Evolutionary conservation across 2,113 vertebrate genomes (phyloP).

Genomic region (Melospiza georgiana): DNA sequence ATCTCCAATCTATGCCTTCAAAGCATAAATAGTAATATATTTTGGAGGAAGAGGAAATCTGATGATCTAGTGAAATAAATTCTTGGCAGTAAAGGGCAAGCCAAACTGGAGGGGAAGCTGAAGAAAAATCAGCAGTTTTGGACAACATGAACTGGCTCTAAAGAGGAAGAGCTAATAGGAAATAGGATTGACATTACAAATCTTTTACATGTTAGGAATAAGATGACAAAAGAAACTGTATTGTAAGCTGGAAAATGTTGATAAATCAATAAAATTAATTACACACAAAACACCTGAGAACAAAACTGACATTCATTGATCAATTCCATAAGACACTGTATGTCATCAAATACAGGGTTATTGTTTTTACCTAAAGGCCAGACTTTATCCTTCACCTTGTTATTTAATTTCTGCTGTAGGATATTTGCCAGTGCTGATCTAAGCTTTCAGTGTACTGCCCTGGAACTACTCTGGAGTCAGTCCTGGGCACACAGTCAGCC

Average conservation of each 20-base stretch:
- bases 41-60: not conserved
- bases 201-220: not conserved
- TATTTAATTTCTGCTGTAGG: not conserved
- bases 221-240: not conserved
- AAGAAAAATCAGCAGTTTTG: not conserved
- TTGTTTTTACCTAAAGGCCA: not conserved
- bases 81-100: not conserved
- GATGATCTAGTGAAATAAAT: not conserved
- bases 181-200: not conserved
- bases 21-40: not conserved
- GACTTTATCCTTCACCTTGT: not conserved
- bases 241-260: not conserved
- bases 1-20: not conserved
- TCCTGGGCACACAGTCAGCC: not conserved
- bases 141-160: not conserved
- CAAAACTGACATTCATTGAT: not conserved
- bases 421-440: not conserved
- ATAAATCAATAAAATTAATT: slow-evolving; percentile 20
- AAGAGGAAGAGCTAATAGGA: not conserved
- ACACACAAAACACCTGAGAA: not conserved
- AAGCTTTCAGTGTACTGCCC: not conserved
- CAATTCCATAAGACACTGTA: not conserved
- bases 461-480: not conserved
- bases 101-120: not conserved
- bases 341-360: not conserved